Base-by-base conservation (phyloP, 2,113 vertebrate species). In the Danionella cerebrum region DNA sequence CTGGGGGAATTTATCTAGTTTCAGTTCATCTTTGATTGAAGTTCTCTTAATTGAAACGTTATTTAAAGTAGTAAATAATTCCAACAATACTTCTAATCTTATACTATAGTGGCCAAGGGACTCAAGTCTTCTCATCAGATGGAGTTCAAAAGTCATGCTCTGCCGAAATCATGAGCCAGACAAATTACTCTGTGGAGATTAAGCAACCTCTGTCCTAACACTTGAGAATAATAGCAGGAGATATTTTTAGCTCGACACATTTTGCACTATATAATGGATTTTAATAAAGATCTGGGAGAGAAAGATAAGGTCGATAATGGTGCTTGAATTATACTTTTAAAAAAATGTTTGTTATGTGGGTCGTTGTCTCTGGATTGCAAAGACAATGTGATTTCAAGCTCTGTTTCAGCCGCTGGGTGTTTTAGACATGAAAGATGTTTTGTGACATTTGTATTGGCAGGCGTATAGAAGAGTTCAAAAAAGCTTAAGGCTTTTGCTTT, bases 381-480 rank as follows among this genome's bases (percentile, higher is more conserved):
- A 22, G 12, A 52, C 33, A 42, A 41, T 41, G 22, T 12, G 39
- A 12, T 14, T 60, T 69, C 45, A 22, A 1, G 36, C 25, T 24
- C 36, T 14, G 3, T 14, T 48, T 62, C 48, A 12, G 59, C 59
- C 13, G 5, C 8, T 16, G 39, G 14, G 47, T 52, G 52, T 21
- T 27, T 11, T 39, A 11, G 22, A 25, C 44, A 58, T 48, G 42
- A 59, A 59, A 36, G 38, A 19, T 31, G 16, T 60, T 59, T 29
- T 27, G 35, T 14, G 36, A 12, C 9, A 8, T 27, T 70, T 65
- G 59, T 70, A 42, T 48, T 31, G 44, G 53, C 67, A 69, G 16
- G 25, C 12, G 14, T 47, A 51, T 36, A 66, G 42, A 31, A 29
- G 29, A n/a, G 3, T 73, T 75, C 75, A 69, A 74, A 69, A 55